A percentile compares a stretch with the other conserved stretches of the same genome.
Conservation (phyloP, 2,113 vertebrate species). For the Condylura cristata region DNA sequence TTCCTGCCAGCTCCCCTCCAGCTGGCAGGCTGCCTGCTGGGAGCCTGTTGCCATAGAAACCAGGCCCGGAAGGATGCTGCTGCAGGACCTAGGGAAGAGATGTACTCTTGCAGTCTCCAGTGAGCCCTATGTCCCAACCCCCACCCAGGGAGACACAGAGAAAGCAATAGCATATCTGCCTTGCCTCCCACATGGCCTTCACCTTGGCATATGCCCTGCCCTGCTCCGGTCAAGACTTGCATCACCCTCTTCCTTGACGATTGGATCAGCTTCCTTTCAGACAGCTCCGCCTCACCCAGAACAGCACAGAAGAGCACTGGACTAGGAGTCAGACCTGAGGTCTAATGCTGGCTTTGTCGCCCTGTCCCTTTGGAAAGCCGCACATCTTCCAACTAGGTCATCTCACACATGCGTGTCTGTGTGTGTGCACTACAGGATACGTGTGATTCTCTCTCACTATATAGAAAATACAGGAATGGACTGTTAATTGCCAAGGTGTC, state of each 20-base stretch:
- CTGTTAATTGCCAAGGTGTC: background rate
- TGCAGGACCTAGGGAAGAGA: constrained; percentile 79
- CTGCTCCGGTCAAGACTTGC: background rate
- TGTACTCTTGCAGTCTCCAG: constrained; percentile 74
- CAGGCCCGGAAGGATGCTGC: constrained; percentile 80
- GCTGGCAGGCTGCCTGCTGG: constrained; percentile 79
- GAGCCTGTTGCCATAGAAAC: constrained; percentile 87
- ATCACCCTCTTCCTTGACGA: background rate
- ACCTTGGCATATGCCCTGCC: background rate
- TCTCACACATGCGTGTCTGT: background rate
- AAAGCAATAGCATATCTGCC: background rate
- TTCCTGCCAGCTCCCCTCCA: constrained; percentile 73
- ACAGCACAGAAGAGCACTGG: background rate
- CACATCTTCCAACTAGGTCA: background rate
- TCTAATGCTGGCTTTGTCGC: background rate
- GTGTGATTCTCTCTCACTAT: background rate
- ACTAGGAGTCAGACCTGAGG: constrained; percentile 3
- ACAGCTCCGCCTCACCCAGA: background rate
- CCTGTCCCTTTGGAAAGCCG: background rate
- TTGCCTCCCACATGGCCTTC: constrained; percentile 1
- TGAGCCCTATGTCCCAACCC: constrained; percentile 70
- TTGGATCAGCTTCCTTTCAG: background rate
- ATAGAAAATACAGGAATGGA: background rate
- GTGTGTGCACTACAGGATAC: background rate
- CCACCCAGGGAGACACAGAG: constrained; percentile 42